phyloP scores from a whole-genome alignment of 2,888 invertebrate species.

The Cryptocheilus praepositus region DNA sequence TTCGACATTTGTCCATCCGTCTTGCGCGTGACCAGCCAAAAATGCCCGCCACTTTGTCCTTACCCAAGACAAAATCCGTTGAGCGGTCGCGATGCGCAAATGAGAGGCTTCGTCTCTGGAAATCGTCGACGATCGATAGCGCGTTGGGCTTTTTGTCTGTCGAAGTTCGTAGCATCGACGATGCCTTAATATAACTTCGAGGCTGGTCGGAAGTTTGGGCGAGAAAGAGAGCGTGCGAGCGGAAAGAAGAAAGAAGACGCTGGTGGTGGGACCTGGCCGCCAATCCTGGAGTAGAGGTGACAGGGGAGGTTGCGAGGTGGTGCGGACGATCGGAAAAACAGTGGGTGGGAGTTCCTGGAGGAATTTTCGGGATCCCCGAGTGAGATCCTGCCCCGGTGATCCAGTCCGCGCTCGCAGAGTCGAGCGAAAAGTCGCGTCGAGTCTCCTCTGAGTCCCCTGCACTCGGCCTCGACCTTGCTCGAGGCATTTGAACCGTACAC shows the following conservation, averaged over 20 bases:
- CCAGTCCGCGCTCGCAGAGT: slow-evolving; percentile 34
- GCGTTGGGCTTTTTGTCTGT: neutral
- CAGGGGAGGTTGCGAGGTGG: slow-evolving; percentile 41
- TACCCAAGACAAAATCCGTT: too few relatives aligned
- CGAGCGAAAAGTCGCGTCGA: neutral
- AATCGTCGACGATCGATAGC: neutral
- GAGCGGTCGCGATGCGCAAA: too few relatives aligned
- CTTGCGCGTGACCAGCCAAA: too few relatives aligned
- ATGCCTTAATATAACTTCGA: slow-evolving; percentile 59
- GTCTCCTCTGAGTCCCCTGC: neutral
- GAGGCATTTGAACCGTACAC: neutral
- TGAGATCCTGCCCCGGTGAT: slow-evolving; percentile 38
- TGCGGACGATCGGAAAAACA: too few relatives aligned
- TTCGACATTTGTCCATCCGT: too few relatives aligned
- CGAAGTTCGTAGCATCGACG: slow-evolving; percentile 3
- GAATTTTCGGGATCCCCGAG: slow-evolving; percentile 57
- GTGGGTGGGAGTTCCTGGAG: slow-evolving; percentile 58
- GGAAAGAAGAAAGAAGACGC: too few relatives aligned
- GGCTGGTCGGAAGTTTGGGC: slow-evolving; percentile 28
- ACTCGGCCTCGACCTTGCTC: slow-evolving; percentile 5
- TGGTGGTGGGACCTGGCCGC: slow-evolving; percentile 52
- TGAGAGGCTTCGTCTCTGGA: too few relatives aligned
- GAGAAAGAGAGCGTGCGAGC: slow-evolving; percentile 11
- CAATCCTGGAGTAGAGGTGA: slow-evolving; percentile 54
- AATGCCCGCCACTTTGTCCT: too few relatives aligned